Evolutionary conservation across 2,797 vertebrate species (phyloP).

Genomic region (Phoebastria nigripes): DNA sequence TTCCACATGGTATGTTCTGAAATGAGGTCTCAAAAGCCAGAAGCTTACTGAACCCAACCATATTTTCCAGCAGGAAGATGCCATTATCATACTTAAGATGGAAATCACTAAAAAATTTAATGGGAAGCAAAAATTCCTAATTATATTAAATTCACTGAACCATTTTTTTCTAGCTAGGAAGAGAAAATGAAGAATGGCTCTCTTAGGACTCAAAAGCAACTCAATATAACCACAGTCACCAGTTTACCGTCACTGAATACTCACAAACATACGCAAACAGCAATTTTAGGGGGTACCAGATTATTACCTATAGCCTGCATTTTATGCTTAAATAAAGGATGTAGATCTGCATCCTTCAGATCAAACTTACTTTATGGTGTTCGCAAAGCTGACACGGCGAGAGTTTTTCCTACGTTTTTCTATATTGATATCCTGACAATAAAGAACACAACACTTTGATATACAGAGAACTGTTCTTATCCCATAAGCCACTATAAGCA

Average conservation of each 20-base stretch:
- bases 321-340: not conserved
- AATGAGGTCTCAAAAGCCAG: not conserved
- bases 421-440: conserved; percentile 46
- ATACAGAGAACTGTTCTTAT: not conserved
- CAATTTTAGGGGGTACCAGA: not conserved
- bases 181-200: not conserved
- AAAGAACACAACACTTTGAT: not conserved
- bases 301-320: not conserved
- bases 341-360: not conserved
- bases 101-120: not conserved
- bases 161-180: not conserved
- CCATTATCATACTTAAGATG: not conserved
- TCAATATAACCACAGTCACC: not conserved
- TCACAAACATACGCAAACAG: not conserved
- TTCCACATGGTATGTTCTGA: not conserved
- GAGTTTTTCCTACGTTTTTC: conserved; percentile 72
- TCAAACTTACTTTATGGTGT: conserved; percentile 78
- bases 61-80: not conserved
- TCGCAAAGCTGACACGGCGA: conserved; percentile 80
- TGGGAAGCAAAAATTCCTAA: not conserved
- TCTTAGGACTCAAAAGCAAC: not conserved
- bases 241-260: not conserved
- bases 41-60: not conserved
- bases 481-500: not conserved
- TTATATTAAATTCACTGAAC: not conserved